These are phyloP conservation scores for Pogoniulus pusillus DNA, from an alignment of 2,797 vertebrate genomes.

Conservation along the genomic window DNA sequence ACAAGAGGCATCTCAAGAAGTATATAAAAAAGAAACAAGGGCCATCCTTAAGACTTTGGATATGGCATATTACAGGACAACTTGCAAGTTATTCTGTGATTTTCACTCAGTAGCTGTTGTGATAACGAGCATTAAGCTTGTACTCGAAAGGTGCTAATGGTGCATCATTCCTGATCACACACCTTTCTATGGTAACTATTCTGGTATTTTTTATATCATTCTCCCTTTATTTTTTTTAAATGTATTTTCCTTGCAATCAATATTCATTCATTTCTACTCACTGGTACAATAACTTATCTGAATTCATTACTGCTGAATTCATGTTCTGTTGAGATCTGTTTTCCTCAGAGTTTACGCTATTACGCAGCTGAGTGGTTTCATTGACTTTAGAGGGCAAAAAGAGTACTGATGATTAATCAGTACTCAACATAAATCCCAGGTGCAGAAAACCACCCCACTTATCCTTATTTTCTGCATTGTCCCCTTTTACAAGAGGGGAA, in stretches of 20 bases:
- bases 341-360: neutral
- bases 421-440: neutral
- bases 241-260: neutral
- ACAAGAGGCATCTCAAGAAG: neutral
- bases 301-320: neutral
- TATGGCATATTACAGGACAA: neutral
- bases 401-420: neutral
- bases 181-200: neutral
- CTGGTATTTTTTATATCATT: neutral
- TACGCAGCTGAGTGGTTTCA: neutral
- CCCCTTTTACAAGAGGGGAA: neutral
- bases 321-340: neutral
- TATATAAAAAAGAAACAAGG: neutral
- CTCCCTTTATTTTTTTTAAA: neutral
- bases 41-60: neutral
- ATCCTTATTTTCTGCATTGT: neutral
- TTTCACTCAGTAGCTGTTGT: neutral
- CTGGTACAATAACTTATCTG: neutral
- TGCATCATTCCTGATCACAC: neutral
- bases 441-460: slow-evolving; percentile 17
- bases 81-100: neutral
- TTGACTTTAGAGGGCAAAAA: neutral
- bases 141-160: neutral
- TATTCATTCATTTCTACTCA: neutral
- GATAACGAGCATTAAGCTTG: neutral